A percentile compares a stretch with the other conserved stretches of the same genome.
Conservation (phyloP, 2,888 invertebrate species). For the Itoplectis maculator region DNA sequence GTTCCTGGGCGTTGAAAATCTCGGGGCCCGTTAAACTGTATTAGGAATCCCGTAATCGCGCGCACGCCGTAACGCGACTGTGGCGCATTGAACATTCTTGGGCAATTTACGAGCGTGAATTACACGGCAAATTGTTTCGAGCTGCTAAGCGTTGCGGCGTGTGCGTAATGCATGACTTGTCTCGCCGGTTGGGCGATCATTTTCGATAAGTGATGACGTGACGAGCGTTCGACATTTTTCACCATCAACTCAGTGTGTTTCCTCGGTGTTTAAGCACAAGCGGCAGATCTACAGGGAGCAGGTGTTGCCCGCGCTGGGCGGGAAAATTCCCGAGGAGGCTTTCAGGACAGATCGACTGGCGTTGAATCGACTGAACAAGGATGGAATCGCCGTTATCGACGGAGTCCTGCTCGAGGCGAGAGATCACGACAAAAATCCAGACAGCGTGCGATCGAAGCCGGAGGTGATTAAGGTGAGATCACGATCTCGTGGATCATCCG, state of each 20-base stretch:
- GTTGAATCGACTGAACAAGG: constrained; percentile 87
- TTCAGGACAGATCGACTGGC: constrained; percentile 87
- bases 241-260: not conserved
- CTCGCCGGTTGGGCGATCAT: not conserved
- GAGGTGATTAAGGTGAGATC: constrained; percentile 77
- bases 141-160: not conserved
- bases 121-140: constrained; percentile 19
- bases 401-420: constrained; percentile 86
- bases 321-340: constrained; percentile 88
- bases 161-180: constrained; percentile 14
- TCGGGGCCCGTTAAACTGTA: not conserved
- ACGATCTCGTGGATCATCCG: constrained; percentile 17
- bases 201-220: constrained; percentile 1
- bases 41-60: not conserved
- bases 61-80: not conserved
- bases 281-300: constrained; percentile 88
- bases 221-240: not conserved
- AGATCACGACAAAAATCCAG: constrained; percentile 79
- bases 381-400: constrained; percentile 87
- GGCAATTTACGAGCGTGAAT: constrained; percentile 37
- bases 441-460: constrained; percentile 75
- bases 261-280: constrained; percentile 84
- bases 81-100: constrained; percentile 26
- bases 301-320: constrained; percentile 87
- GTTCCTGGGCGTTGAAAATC: not conserved